Evolutionary conservation across 2,797 vertebrate genomes (phyloP), one percentile per base, ranked within the genome.

Genomic region (Rhadinocentrus ornatus): DNA sequence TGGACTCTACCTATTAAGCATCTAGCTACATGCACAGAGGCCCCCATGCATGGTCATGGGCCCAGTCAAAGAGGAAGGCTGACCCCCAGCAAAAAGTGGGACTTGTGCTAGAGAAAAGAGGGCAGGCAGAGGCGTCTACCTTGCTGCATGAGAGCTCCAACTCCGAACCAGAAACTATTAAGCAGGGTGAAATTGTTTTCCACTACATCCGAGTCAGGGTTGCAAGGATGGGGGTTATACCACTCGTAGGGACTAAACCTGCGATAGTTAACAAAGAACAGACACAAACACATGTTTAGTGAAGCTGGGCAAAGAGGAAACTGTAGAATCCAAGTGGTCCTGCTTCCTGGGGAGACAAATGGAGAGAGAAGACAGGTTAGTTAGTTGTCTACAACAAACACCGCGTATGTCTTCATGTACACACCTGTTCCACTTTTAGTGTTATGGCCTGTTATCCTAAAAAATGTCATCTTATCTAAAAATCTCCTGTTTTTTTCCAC

Each of bases 121-220:
- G 94, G 90, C 95, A 96, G 96, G 95, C 95, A 95, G 96, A 96
- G 93, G 95, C 94, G 94, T 96, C 94, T 97, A 99, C 97, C 97
- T 97, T 99, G 97, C 95, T 96, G 97, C 97, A 99, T 99, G 96
- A 99, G 97, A 95, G 97, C 97, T 94, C 97, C 97, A 91, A 99
- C 96, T 94, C 97, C 97, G 95, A 99, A 99, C 97, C 97, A 99
- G 97, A 99, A 99, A 96, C 97, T 99, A 97, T 99, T 99, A 95
- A 99, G 96, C 91, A 99, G 97, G 82, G 97, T 99, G 94, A 99
- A 99, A 96, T 99, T 99, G 95, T 99, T 99, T 95, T 99, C 97
- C 97, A 99, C 96, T 93, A 99, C 96, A 90, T 99, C 97, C 74
- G 97, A 99, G 94, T 99, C 97, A 34, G 97, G 97, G 91, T 99